Base-by-base conservation (phyloP, 35 echinoderm and acorn worm species). In the Chiridota heheva region DNA sequence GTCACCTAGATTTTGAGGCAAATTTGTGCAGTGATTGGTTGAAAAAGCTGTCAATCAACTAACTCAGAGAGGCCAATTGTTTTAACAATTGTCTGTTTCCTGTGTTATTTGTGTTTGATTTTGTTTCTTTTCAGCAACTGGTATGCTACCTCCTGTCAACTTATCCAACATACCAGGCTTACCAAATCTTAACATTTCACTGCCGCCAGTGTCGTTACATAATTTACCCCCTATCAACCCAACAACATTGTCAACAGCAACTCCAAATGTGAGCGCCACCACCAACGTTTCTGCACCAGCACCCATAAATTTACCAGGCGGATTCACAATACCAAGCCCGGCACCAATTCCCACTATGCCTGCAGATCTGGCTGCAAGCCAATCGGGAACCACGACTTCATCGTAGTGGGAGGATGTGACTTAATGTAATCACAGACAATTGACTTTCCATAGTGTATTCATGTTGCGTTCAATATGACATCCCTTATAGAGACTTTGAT, bases 131-230 rank as follows among this genome's bases (percentile, higher is more conserved):
- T 58, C 53, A 42, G 56, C 66, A 55, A 58, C 76, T 81, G 95
- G 69, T 60, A 83, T 96, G 31, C 63, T 96, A 15, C 92, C 89
- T 16, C 95, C 95, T 37, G 89, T 91, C 33, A 98, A 80, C 66
- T 58, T 98, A 36, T 70, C 71, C 73, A 92, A 98, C 47, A 85
- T 98, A 46, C 95, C 95, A 5, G 95, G 95, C 32, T 86, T 98
- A 16, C 85, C 89, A 15, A 91, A 91, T 76, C 38, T 88, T 37
- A 98, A 88, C 44, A 72, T 91, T 33, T 84, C 84, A 12, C 60
- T 98, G 60, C 95, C 95, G 18, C 89, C 95, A 18, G 72, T 86
- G 42, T 81, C 75, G 55, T 36, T 70, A 44, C 72, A 78, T 22
- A 71, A 91, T 53, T 56, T 77, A 57, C 87, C 83, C 45, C 55